Evolutionary conservation across 2,797 vertebrate species (phyloP), one percentile per base, ranked within the genome.

Genomic region (Scleropages formosus): DNA sequence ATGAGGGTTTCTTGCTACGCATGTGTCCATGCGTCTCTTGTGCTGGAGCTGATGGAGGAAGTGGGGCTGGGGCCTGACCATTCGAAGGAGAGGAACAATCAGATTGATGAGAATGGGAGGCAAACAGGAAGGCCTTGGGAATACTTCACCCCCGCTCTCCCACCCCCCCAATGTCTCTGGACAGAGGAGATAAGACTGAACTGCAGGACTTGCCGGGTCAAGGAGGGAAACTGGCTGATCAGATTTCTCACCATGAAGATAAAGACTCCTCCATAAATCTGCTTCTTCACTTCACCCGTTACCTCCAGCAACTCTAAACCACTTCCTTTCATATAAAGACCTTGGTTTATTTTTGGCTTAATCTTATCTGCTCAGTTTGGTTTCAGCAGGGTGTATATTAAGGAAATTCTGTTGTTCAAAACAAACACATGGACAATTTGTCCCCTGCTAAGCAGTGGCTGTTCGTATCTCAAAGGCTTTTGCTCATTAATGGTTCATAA

Each of bases 151-250:
- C 89, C 82, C 78, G 83, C 89, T 85, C 94, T 93, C 93, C 95
- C 93, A 81, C 89, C 78, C 84, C 89, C 91, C 79, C 80, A 88
- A 83, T 82, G 69, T 73, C 82, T 92, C 94, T 96, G 94, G 91
- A 78, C 88, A 80, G 83, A 79, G 80, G 80, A 95, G 95, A 96
- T 96, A 96, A 95, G 92, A 83, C 86, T 89, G 88, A 88, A 87
- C 85, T 77, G 72, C 81, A 90, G 91, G 91, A 90, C 89, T 84
- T 78, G 79, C 84, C 71, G 85, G 84, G 85, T 89, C 87, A 91
- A 89, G 87, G 85, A 84, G 84, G 81, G 79, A 18, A 72, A 86
- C 80, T 78, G 18, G 80, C 85, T 88, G 89, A 90, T 90, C 90
- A 90, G 10, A 65, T 87, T 88, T 84, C 88, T 90, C 83, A 85